Percentiles rank a stretch among this genome's conserved stretches.
Evolutionary conservation across 2,113 vertebrate genomes (phyloP).

Genomic region (Microcebus murinus): DNA sequence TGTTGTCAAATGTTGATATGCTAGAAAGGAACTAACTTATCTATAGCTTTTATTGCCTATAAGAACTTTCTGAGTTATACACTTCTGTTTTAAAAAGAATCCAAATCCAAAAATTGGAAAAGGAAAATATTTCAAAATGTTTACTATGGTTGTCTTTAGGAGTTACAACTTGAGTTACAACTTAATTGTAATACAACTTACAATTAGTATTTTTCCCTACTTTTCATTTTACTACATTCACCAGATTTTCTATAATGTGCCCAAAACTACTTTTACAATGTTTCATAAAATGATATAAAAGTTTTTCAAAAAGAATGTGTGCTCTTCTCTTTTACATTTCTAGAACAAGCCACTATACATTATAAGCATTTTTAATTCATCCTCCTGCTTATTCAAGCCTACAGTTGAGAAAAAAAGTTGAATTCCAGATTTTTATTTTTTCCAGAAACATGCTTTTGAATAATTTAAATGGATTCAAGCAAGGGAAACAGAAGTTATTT

Average conservation of each 20-base stretch:
- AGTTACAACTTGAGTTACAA: neutral
- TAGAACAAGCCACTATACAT: neutral
- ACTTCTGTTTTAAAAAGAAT: slow-evolving; percentile 32
- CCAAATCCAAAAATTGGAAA: neutral
- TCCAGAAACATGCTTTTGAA: slow-evolving; percentile 52
- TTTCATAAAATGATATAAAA: slow-evolving; percentile 44
- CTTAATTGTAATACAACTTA: too few species aligned
- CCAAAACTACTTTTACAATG: neutral
- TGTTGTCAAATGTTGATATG: neutral
- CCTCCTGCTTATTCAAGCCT: neutral
- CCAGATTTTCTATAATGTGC: slow-evolving; percentile 1
- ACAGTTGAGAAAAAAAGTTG: neutral
- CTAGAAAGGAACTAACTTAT: slow-evolving; percentile 38
- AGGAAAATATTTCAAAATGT: slow-evolving; percentile 24
- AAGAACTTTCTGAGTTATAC: neutral
- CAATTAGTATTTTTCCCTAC: neutral
- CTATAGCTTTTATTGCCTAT: slow-evolving; percentile 11
- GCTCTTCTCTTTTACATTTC: neutral
- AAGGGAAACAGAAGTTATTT: slow-evolving; percentile 43
- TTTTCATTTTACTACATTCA: slow-evolving; percentile 45
- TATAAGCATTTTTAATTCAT: neutral
- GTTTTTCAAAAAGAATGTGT: neutral
- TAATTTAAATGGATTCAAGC: slow-evolving; percentile 26
- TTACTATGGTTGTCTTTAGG: neutral
- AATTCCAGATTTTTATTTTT: slow-evolving; percentile 8